These are phyloP conservation scores for Tiliacea aurago DNA, from an alignment of 2,888 invertebrate genomes.

Conservation along the genomic window DNA sequence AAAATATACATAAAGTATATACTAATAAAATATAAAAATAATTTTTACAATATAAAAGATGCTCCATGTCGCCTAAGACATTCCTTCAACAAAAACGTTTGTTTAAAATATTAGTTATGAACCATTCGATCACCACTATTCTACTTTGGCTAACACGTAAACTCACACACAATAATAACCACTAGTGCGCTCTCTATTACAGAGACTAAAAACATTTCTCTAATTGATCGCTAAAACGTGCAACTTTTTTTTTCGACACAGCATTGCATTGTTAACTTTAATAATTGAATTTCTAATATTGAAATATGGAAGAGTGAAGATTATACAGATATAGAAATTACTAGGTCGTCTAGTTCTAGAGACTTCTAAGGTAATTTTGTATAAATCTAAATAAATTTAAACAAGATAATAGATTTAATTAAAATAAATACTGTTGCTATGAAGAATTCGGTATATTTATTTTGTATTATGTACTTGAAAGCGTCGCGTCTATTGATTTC, in stretches of 20 bases:
- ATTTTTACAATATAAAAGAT: constrained; percentile 76
- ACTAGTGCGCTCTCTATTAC: constrained; percentile 83
- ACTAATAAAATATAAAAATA: constrained; percentile 66
- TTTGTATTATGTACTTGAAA: constrained; percentile 65
- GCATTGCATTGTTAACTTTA: constrained; percentile 74
- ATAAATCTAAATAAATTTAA: constrained; percentile 58
- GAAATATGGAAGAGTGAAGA: constrained; percentile 90
- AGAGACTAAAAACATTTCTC: constrained; percentile 77
- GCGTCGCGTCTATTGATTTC: constrained; percentile 60
- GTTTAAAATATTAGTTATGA: constrained; percentile 71
- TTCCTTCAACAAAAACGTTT: constrained; percentile 80
- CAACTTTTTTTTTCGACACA: constrained; percentile 76
- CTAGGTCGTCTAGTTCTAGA: constrained; percentile 82
- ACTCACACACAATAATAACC: constrained; percentile 82
- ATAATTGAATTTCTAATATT: constrained; percentile 76
- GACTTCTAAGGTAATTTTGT: constrained; percentile 69
- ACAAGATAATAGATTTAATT: constrained; percentile 57
- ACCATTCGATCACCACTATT: constrained; percentile 71
- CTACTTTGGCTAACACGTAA: constrained; percentile 79
- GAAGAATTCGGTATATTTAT: constrained; percentile 66
- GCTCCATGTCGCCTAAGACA: constrained; percentile 85
- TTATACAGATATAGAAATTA: constrained; percentile 79
- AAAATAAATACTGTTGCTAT: constrained; percentile 50
- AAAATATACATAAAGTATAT: constrained; percentile 60
- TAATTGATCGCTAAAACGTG: constrained; percentile 85